phyloP scores from a whole-genome alignment of 2,888 invertebrate genomes.

The Megastigmus dorsalis region DNA sequence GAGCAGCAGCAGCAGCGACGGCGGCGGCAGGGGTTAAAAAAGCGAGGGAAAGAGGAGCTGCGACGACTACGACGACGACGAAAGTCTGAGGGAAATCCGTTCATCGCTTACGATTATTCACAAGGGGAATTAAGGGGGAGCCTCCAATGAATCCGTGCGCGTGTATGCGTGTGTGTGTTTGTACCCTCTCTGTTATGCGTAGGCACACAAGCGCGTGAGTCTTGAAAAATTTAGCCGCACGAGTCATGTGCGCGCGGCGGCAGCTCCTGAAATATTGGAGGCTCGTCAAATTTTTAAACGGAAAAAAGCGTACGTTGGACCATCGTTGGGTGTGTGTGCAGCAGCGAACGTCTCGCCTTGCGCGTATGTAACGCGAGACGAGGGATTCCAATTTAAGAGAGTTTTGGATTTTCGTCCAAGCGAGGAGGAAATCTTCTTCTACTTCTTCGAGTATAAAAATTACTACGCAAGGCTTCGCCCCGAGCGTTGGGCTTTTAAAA shows the following conservation, averaged over 20 bases:
- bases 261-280: background rate
- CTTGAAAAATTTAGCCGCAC: conserved; percentile 11
- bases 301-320: too few species aligned
- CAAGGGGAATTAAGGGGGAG: conserved; percentile 40
- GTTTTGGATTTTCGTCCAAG: too few species aligned
- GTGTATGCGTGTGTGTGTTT: background rate
- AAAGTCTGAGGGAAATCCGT: conserved; percentile 50
- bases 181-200: background rate
- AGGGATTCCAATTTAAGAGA: too few species aligned
- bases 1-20: conserved; percentile 30
- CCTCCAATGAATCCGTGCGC: conserved; percentile 12
- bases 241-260: too few species aligned
- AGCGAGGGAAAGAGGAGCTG: background rate
- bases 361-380: too few species aligned
- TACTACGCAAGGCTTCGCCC: too few species aligned
- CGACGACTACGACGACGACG: conserved; percentile 16
- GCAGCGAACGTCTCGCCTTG: background rate
- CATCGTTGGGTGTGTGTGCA: too few species aligned
- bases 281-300: conserved; percentile 21
- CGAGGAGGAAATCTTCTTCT: too few species aligned
- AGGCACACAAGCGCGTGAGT: too few species aligned
- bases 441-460: too few species aligned
- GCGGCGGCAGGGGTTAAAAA: background rate
- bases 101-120: conserved; percentile 49
- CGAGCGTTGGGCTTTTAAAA: too few species aligned